Percentiles rank a stretch among this genome's conserved stretches.
phyloP scores from a whole-genome alignment of 2,797 vertebrate species.

The Todus mexicanus region DNA sequence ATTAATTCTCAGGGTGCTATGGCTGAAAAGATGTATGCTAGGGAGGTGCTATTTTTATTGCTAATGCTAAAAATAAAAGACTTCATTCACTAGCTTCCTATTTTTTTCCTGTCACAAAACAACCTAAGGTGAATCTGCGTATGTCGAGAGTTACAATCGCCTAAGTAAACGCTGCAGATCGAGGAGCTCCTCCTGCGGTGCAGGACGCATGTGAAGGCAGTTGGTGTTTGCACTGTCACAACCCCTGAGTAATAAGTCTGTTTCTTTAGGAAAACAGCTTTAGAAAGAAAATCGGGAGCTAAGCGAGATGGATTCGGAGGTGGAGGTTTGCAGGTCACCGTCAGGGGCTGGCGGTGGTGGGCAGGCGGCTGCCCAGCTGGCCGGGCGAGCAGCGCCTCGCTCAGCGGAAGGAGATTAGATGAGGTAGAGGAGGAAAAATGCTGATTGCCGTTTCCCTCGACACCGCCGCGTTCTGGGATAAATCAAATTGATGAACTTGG shows the following conservation, averaged over 20 bases:
- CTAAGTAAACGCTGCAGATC: background rate
- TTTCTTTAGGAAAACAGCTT: background rate
- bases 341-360: background rate
- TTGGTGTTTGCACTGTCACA: background rate
- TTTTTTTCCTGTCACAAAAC: too few relatives aligned
- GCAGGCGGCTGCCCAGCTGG: background rate
- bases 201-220: accelerated
- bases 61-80: background rate
- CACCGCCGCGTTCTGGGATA: background rate
- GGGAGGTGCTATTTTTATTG: background rate
- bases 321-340: background rate
- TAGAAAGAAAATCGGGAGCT: background rate
- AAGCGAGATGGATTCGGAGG: background rate
- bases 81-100: background rate
- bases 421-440: background rate
- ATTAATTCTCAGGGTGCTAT: background rate
- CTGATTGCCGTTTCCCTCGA: constrained; percentile 48
- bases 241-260: background rate
- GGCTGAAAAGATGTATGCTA: background rate
- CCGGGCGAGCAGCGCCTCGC: accelerated
- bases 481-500: constrained; percentile 38
- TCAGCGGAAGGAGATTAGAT: background rate
- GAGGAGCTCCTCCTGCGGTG: background rate
- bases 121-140: background rate
- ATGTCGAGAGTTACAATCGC: background rate